Evolutionary conservation across 2,113 vertebrate species (phyloP).

Genomic region (Caranx melampygus): DNA sequence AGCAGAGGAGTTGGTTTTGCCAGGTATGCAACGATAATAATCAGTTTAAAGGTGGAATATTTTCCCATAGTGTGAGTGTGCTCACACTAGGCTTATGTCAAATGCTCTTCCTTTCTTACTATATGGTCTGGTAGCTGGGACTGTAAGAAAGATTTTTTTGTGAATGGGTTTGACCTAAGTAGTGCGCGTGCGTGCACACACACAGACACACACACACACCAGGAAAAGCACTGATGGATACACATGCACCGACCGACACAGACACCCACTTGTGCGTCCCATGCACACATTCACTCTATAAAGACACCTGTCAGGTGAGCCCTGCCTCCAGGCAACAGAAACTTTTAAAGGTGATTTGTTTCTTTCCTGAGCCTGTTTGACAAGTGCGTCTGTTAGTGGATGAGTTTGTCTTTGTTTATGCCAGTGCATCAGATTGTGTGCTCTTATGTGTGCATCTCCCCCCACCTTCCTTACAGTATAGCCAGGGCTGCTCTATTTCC

Average conservation of each 20-base stretch:
- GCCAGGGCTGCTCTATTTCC: conserved; percentile 31
- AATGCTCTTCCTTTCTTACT: background rate
- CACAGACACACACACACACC: background rate
- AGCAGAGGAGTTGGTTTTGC: conserved; percentile 98
- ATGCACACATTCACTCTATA: conserved; percentile 1
- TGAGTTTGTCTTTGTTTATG: conserved; percentile 20
- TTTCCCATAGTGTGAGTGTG: background rate
- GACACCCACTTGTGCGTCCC: background rate
- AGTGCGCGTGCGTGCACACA: background rate
- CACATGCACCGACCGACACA: background rate
- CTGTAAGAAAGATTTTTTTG: background rate
- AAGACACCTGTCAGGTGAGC: background rate
- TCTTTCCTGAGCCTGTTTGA: background rate
- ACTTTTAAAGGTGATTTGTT: conserved; percentile 22
- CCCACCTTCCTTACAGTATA: conserved; percentile 20
- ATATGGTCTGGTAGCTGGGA: background rate
- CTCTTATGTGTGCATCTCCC: background rate
- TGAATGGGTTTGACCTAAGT: conserved; percentile 9
- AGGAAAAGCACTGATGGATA: background rate
- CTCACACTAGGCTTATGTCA: background rate
- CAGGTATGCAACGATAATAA: conserved; percentile 84
- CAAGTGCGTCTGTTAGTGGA: background rate
- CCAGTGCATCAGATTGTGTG: conserved; percentile 9
- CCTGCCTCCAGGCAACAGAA: background rate
- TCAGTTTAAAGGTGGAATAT: background rate